Conservation (phyloP, 2,797 vertebrate genomes). For the Knipowitschia caucasica region DNA sequence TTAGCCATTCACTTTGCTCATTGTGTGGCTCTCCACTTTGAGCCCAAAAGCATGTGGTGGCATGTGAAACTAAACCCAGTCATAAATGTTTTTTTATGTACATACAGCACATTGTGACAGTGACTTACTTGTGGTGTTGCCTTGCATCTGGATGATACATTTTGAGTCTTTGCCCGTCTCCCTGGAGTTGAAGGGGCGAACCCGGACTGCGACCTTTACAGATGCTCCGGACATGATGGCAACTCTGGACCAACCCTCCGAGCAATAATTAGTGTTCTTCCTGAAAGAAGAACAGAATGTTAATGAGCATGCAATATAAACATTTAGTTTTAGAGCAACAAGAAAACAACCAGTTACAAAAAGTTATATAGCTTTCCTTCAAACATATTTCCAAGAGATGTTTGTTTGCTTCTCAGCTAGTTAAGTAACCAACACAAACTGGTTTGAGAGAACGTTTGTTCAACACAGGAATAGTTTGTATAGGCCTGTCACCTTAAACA, state of each 20-base stretch:
- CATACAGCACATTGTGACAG: constrained; percentile 1
- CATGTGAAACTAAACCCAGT: constrained; percentile 27
- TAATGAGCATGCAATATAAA: not conserved
- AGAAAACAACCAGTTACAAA: not conserved
- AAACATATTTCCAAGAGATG: not conserved
- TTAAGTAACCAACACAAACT: not conserved
- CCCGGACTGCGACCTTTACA: constrained; percentile 96
- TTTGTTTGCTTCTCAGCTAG: not conserved
- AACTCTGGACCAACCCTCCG: constrained; percentile 33
- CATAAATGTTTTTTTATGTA: constrained; percentile 23
- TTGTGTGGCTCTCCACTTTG: constrained; percentile 45
- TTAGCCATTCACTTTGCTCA: constrained; percentile 58
- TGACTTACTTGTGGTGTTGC: constrained; percentile 96
- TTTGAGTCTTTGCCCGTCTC: constrained; percentile 95
- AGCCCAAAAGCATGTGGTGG: constrained; percentile 30
- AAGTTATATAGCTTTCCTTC: not conserved
- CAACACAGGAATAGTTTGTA: not conserved
- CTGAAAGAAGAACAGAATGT: constrained; percentile 40
- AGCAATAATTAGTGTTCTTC: constrained; percentile 42
- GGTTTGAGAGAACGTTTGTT: not conserved
- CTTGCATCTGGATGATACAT: constrained; percentile 99
- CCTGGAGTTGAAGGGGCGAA: constrained; percentile 95
- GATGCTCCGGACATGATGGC: constrained; percentile 95
- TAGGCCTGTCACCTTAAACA: not conserved
- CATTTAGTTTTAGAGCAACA: not conserved